Base-by-base conservation (phyloP, 2,797 vertebrate species). In the Melanotaenia nigrans region DNA sequence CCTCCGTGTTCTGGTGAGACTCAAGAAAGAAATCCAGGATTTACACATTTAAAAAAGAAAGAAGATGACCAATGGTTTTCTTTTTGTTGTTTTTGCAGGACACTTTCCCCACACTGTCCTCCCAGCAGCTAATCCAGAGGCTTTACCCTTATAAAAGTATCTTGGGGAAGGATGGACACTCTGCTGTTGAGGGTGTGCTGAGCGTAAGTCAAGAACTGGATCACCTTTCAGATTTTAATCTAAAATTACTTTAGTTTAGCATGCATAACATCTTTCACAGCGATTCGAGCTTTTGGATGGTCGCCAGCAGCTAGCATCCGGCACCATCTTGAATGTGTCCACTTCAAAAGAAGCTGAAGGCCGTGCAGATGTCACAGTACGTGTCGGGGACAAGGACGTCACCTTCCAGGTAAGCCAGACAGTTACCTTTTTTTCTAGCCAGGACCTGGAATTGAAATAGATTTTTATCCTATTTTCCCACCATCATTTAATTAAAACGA, bases 61-160 rank as follows among this genome's bases (percentile, higher is more conserved):
- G 12, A 57, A 8, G 2, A 5, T 40, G 5, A 9, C 13, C 10
- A 10, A 12, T 2, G 28, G 1, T 55, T n/a, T 47, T 11, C 12
- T 71, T 36, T 40, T 58, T 12, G 85, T 36, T 88, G 51, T 70
- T 65, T 78, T 65, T 88, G 87, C 90, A 99, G 98, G 92, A 97
- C 78, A 82, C 87, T 28, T 96, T 97, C 81, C 97, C 97, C 73
- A 95, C 91, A 95, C 93, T 97, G 93, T 95, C 97, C 67, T 75
- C 92, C 42, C 95, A 96, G 68, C 93, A 93, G 70, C 77, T 96
- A 10, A 65, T 99, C 73, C 94, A 95, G 30, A 93, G 96, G 68
- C 95, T 99, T 71, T 99, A 99, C 87, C 98, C 98, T 0, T 97
- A 97, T 72, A 82, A 89, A 58, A 71, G 95, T 87, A 94, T 99